Base-by-base conservation (phyloP, 2,797 vertebrate species). In the Lepus townsendii region DNA sequence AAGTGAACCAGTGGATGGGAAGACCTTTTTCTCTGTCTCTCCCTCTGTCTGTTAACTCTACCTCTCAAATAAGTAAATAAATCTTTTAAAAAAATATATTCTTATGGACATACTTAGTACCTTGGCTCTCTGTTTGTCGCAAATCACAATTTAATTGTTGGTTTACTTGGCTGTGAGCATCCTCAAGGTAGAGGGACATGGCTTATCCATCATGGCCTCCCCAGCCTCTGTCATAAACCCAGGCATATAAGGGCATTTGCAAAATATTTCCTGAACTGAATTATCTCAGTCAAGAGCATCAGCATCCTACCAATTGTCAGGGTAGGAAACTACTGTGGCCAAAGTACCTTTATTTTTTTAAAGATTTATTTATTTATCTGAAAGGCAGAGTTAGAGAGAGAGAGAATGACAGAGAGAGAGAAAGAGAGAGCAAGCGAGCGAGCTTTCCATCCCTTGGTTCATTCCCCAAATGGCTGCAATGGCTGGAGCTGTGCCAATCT, bases 221-320 rank as follows among this genome's bases (percentile, higher is more conserved):
- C 60, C 19, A 83, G 27, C 57, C 78, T 13, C 42, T 92, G 27
- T 77, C 42, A 82, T 42, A 72, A 88, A 47, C 5, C 30, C 22
- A 88, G 57, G 72, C 32, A n/a, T 42, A 83, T 16, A 73, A 63
- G 14, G 11, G 27, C 32, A 57, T 26, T 68, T 4, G 66, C 71
- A 71, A 95, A 84, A 35, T 57, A 78, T 52, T 88, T 84, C 68
- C 80, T 92, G 68, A 84, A 91, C 7, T 91, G 77, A 83, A 95
- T 88, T 38, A 79, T 79, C 35, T 84, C 47, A 65, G n/a, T 83
- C 71, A 69, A 77, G n/a, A 20, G 65, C 78, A 78, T 54, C 65
- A 88, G 83, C 12, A 73, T 32, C 78, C 66, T 88, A 83, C 79
- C 32, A 88, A 24, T 65, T 30, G n/a, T 42, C 0, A 65, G 35